Conservation (phyloP, 1,140 invertebrate species). For the Brachionus sp. region DNA sequence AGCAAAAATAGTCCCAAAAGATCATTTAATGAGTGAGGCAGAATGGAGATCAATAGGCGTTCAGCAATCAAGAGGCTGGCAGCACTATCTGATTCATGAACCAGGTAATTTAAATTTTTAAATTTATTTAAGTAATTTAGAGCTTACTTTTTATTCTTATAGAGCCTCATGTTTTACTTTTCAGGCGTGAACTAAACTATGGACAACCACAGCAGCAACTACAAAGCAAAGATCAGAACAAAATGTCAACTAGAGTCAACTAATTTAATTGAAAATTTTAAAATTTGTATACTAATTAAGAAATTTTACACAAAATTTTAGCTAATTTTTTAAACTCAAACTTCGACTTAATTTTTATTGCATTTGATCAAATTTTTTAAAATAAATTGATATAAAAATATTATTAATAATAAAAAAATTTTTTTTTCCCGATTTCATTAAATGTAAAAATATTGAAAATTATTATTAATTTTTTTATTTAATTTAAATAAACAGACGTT, state of each 20-base stretch:
- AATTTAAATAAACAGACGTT: no score
- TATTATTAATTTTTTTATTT: no score
- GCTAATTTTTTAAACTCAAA: no score
- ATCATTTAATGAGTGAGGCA: slow-evolving; percentile 85
- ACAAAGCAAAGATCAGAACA: background rate
- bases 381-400: no score
- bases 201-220: background rate
- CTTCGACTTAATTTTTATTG: no score
- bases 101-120: slow-evolving; percentile 74
- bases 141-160: no score
- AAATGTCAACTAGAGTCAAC: background rate
- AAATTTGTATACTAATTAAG: background rate
- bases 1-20: slow-evolving; percentile 78
- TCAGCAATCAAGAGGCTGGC: slow-evolving; percentile 88
- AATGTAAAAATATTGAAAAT: no score
- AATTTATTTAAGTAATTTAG: no score
- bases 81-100: slow-evolving; percentile 90
- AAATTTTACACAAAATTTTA: background rate
- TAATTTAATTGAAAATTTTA: background rate
- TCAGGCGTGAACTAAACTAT: background rate
- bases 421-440: no score
- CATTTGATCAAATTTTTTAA: no score
- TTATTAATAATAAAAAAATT: no score
- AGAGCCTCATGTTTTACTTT: slow-evolving; percentile 41
- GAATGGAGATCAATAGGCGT: slow-evolving; percentile 94